These are phyloP conservation scores for Rhinella marina DNA, from an alignment of 2,797 vertebrate species.

Conservation along the genomic window DNA sequence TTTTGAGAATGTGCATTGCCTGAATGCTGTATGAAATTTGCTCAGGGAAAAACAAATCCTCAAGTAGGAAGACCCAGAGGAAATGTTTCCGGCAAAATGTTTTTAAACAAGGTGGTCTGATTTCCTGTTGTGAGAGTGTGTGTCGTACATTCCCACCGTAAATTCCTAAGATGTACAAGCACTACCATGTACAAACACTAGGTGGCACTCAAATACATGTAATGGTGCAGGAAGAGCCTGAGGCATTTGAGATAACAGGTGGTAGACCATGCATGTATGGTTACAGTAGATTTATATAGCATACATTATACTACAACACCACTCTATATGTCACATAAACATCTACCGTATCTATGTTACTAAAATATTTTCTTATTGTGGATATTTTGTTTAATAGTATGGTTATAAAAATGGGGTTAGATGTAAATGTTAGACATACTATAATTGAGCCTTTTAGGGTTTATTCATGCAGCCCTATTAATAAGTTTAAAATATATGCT, in stretches of 20 bases:
- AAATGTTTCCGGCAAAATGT: slow-evolving; percentile 59
- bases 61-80: slow-evolving; percentile 58
- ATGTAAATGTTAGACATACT: too few relatives aligned
- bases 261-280: background rate
- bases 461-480: too few relatives aligned
- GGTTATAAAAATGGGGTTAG: too few relatives aligned
- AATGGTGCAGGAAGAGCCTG: background rate
- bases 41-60: slow-evolving; percentile 54
- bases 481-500: too few relatives aligned
- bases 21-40: slow-evolving; percentile 48
- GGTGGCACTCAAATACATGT: background rate
- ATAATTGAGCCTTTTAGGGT: too few relatives aligned
- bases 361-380: too few relatives aligned
- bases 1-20: background rate
- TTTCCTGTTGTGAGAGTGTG: slow-evolving; percentile 57
- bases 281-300: too few relatives aligned
- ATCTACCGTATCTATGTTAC: too few relatives aligned
- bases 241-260: background rate
- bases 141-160: slow-evolving; percentile 44
- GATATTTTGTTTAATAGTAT: too few relatives aligned
- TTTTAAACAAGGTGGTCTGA: slow-evolving; percentile 59
- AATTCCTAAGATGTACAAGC: background rate
- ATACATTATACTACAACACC: too few relatives aligned
- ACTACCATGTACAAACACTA: background rate
- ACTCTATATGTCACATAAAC: too few relatives aligned